Evolutionary conservation across 2,797 vertebrate genomes (phyloP).

Genomic region (Hypotaenidia philippensis): DNA sequence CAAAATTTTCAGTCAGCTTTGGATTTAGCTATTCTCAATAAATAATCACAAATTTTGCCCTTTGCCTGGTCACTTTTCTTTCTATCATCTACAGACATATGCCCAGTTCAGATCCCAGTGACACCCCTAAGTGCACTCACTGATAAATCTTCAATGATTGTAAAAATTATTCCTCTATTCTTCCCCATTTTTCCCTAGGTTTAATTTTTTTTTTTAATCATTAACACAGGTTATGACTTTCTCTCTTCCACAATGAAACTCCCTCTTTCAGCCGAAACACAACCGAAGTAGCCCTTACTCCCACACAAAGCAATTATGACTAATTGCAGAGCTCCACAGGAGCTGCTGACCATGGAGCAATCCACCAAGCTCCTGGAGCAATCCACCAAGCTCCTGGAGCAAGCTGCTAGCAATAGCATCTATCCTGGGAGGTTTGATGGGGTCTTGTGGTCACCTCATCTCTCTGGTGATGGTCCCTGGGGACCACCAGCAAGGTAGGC

Average conservation of each 20-base stretch:
- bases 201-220: not conserved
- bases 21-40: not conserved
- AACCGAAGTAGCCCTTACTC: not conserved
- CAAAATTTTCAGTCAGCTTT: not conserved
- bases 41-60: not conserved
- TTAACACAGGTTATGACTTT: not conserved
- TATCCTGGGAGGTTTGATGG: not conserved
- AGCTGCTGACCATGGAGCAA: not conserved
- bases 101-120: not conserved
- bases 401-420: not conserved
- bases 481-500: not conserved
- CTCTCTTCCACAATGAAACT: not conserved
- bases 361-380: not conserved
- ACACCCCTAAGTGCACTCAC: not conserved
- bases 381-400: not conserved
- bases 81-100: not conserved
- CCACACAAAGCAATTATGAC: fast-evolving
- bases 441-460: not conserved
- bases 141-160: not conserved
- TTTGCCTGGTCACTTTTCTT: not conserved
- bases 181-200: not conserved
- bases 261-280: not conserved
- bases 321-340: not conserved
- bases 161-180: not conserved
- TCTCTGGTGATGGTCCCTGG: too few relatives aligned